Percentiles rank a stretch among this genome's conserved stretches.
Evolutionary conservation across 2,113 vertebrate genomes (phyloP).

Genomic region (Cettia cetti): DNA sequence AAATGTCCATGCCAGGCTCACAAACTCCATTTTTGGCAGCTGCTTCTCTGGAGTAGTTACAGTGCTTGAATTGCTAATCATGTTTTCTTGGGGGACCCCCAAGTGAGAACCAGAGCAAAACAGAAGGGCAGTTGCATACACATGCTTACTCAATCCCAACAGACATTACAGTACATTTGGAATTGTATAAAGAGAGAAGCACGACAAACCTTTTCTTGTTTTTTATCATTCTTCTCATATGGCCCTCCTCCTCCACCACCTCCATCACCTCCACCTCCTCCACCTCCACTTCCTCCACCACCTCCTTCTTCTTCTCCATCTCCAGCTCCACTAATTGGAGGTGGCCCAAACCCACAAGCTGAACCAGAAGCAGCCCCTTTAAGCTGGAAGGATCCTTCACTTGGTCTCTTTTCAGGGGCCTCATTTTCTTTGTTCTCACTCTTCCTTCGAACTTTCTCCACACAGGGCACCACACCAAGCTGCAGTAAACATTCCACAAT

Average conservation of each 20-base stretch:
- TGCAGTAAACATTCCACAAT: slow-evolving; percentile 96
- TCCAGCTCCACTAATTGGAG: slow-evolving; percentile 65
- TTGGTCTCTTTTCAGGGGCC: slow-evolving; percentile 76
- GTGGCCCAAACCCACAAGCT: slow-evolving; percentile 67
- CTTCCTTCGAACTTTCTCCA: slow-evolving; percentile 85
- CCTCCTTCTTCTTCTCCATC: slow-evolving; percentile 74
- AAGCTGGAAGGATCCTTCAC: slow-evolving; percentile 81
- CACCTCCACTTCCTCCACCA: slow-evolving; percentile 71
- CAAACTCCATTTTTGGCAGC: neutral
- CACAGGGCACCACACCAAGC: slow-evolving; percentile 89
- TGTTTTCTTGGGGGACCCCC: neutral
- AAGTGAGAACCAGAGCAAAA: neutral
- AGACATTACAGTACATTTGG: neutral
- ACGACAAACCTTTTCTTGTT: slow-evolving; percentile 79
- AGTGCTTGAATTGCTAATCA: neutral
- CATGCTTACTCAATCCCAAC: neutral
- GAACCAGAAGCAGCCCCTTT: slow-evolving; percentile 72
- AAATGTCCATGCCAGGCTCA: neutral
- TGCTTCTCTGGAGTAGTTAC: neutral
- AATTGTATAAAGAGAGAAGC: neutral
- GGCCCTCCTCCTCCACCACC: slow-evolving; percentile 74
- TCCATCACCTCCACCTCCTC: slow-evolving; percentile 70
- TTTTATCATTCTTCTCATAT: slow-evolving; percentile 90
- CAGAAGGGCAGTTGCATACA: neutral
- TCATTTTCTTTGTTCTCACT: slow-evolving; percentile 91